phyloP scores from a whole-genome alignment of 2,113 vertebrate genomes.

The Ceratotherium simum region DNA sequence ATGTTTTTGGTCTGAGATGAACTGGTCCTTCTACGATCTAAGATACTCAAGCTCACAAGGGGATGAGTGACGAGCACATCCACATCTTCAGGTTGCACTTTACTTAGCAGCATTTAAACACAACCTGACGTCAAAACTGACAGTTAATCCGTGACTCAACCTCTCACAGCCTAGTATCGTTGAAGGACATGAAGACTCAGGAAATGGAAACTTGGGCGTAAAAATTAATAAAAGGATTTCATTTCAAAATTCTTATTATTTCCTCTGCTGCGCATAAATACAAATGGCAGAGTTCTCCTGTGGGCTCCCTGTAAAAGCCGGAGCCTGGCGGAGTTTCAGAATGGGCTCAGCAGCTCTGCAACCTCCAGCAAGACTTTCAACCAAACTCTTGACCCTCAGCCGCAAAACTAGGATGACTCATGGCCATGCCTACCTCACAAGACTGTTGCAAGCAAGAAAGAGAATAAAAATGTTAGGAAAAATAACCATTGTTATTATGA shows the following conservation, averaged over 20 bases:
- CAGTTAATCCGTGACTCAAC: background rate
- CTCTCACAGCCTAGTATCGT: background rate
- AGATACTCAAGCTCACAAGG: background rate
- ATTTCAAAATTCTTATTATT: background rate
- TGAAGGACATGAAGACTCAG: background rate
- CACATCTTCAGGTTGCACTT: background rate
- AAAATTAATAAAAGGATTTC: conserved; percentile 26
- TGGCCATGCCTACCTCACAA: background rate
- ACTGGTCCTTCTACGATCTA: conserved; percentile 13
- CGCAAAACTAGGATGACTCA: background rate
- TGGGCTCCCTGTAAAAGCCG: background rate
- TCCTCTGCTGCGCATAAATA: background rate
- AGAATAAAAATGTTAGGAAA: background rate
- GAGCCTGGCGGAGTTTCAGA: background rate
- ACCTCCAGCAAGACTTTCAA: background rate
- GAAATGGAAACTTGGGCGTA: background rate
- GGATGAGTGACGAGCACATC: background rate
- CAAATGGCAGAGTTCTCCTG: background rate
- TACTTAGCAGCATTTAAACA: conserved; percentile 10
- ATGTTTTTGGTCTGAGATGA: conserved; percentile 3
- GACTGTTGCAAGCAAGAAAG: background rate
- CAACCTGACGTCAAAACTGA: conserved; percentile 25
- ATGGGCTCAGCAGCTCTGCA: background rate
- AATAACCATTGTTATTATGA: background rate
- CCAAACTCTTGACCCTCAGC: background rate